Conservation (phyloP, 2,888 invertebrate genomes). For the Ischnus inquisitorius region DNA sequence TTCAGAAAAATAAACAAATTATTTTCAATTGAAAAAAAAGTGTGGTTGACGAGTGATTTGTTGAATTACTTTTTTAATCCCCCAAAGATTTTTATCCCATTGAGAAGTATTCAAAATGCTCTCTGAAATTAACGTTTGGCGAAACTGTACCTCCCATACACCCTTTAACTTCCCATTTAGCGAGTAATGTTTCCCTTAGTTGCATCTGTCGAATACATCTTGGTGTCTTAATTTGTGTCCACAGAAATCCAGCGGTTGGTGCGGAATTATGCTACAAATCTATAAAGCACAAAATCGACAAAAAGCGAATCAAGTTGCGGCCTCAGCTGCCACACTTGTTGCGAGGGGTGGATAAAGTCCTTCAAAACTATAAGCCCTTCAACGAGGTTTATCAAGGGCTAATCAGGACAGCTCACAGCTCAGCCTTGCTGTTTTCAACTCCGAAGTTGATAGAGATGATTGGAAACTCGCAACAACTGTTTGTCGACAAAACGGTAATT, state of each 20-base stretch:
- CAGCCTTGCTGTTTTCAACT: background rate
- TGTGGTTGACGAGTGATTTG: too few relatives aligned
- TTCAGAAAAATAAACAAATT: too few relatives aligned
- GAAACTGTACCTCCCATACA: too few relatives aligned
- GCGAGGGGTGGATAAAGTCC: background rate
- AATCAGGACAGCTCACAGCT: background rate
- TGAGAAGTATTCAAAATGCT: too few relatives aligned
- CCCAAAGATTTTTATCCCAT: too few relatives aligned
- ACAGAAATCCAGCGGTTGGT: background rate
- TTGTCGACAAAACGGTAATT: background rate
- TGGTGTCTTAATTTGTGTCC: background rate
- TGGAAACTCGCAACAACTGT: background rate
- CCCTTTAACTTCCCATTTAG: too few relatives aligned
- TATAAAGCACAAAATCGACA: background rate
- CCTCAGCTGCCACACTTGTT: background rate
- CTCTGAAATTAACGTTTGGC: too few relatives aligned
- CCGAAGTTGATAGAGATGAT: constrained; percentile 1
- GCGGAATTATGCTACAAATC: background rate
- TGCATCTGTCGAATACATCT: too few relatives aligned
- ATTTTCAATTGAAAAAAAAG: too few relatives aligned
- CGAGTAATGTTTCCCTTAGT: too few relatives aligned
- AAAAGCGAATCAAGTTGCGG: background rate
- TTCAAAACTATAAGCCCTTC: background rate
- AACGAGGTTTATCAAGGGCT: background rate
- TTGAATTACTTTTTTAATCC: too few relatives aligned